Conservation (phyloP, 2,888 invertebrate species). For the Mellilla xanthometata region DNA sequence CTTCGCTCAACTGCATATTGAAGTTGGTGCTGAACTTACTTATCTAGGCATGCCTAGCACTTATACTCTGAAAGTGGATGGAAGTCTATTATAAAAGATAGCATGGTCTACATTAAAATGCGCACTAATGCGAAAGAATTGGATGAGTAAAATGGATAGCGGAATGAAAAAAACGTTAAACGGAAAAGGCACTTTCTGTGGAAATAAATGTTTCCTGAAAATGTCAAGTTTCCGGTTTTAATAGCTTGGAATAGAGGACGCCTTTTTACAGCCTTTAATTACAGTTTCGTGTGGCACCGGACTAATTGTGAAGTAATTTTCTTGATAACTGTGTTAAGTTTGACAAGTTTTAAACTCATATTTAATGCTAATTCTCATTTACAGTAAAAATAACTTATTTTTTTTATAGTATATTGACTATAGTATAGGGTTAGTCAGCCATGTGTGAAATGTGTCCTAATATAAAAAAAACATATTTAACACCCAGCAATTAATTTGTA, state of each 20-base stretch:
- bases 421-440: no score
- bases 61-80: conserved; percentile 22
- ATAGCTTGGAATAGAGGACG: not conserved
- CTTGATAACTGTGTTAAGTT: no score
- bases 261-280: not conserved
- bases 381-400: no score
- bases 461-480: no score
- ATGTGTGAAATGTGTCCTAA: no score
- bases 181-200: conserved; percentile 6
- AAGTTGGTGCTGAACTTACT: not conserved
- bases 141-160: conserved; percentile 21
- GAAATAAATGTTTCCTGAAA: conserved; percentile 11
- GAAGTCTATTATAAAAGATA: conserved; percentile 38
- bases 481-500: no score
- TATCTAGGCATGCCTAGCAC: not conserved
- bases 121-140: conserved; percentile 12
- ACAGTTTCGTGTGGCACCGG: conserved; percentile 8
- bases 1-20: not conserved
- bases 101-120: conserved; percentile 52
- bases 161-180: conserved; percentile 8
- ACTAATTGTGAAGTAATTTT: not conserved
- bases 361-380: no score
- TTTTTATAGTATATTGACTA: no score
- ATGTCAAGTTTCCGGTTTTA: conserved; percentile 4
- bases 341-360: no score